Evolutionary conservation across 2,888 invertebrate species (phyloP), one percentile per base, ranked within the genome.

Genomic region (Ophion obscuratus): DNA sequence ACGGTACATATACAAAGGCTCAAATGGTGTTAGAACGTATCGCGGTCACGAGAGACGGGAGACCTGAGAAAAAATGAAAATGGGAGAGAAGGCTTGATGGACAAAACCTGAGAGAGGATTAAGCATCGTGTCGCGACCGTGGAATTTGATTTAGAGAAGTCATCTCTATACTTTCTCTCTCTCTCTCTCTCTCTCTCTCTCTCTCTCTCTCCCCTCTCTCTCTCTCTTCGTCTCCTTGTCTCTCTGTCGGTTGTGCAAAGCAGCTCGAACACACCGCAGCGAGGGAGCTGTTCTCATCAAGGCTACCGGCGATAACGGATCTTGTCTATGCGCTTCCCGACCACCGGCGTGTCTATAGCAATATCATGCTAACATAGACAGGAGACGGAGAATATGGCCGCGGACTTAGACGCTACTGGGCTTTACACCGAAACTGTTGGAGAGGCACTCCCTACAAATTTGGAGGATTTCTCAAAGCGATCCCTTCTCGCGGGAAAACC

Each of bases 391-490:
- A 77, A 86, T 83, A 68, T 61, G 66, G 62, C 61, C 64, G 73
- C 77, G 77, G 77, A 83, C 83, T 81, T 53, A 74, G 70, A 74
- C 71, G 66, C 77, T 40, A 40, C 64, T 36, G 81, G 68, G 83
- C 83, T 81, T 78, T 81, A 83, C 83, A 74, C 74, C 76, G 76
- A 79, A 71, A 76, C 82, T 79, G 27, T 71, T 47, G 59, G 31
- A 73, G 81, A 86, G 80, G 68, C 81, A 87, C 83, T 87, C 86
- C 75, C 86, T 85, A 85, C 83, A 88, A 90, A 89, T 91, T 90
- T 91, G 89, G 87, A 88, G 89, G 88, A 88, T 89, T 88, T 88
- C 88, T 81, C 87, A 82, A 77, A 84, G 88, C 80, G 79, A 80
- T 76, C 84, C 85, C 85, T 53, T 31, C 31, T 70, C 53, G 27